Evolutionary conservation across 1,140 invertebrate species (phyloP).

Genomic region (Tetragnatha versicolor): DNA sequence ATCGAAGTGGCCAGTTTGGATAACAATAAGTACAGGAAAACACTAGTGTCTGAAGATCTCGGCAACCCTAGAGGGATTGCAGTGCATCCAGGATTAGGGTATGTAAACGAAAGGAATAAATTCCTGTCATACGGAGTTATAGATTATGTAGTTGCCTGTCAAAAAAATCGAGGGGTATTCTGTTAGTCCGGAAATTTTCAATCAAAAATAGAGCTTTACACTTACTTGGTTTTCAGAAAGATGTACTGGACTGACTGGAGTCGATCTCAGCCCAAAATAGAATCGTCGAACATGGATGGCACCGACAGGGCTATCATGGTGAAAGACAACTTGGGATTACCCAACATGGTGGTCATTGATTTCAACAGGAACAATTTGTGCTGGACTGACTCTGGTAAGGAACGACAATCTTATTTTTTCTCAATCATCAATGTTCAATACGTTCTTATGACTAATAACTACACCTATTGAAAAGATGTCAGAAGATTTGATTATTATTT

Average conservation of each 20-base stretch:
- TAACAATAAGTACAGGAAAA: slow-evolving; percentile 71
- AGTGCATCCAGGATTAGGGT: slow-evolving; percentile 54
- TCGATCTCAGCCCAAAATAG: slow-evolving; percentile 87
- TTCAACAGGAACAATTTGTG: slow-evolving; percentile 83
- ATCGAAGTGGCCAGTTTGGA: slow-evolving; percentile 91
- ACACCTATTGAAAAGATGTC: too few relatives aligned
- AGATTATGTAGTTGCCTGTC: too few relatives aligned
- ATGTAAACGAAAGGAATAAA: neutral
- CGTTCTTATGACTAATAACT: too few relatives aligned
- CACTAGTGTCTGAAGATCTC: slow-evolving; percentile 79
- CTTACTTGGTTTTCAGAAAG: slow-evolving; percentile 71
- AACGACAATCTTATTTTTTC: neutral
- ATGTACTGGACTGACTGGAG: slow-evolving; percentile 99
- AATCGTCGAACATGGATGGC: slow-evolving; percentile 92
- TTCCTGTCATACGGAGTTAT: neutral
- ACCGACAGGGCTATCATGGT: slow-evolving; percentile 73
- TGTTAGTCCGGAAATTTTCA: too few relatives aligned
- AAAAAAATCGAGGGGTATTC: too few relatives aligned
- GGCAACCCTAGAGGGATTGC: slow-evolving; percentile 89
- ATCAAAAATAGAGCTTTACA: neutral
- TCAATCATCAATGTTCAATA: too few relatives aligned
- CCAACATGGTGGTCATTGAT: slow-evolving; percentile 74
- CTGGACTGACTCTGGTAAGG: slow-evolving; percentile 90
- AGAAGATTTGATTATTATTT: too few relatives aligned
- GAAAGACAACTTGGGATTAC: slow-evolving; percentile 68